phyloP scores from a whole-genome alignment of 2,888 invertebrate species.

The Philhelius pedissequus region DNA sequence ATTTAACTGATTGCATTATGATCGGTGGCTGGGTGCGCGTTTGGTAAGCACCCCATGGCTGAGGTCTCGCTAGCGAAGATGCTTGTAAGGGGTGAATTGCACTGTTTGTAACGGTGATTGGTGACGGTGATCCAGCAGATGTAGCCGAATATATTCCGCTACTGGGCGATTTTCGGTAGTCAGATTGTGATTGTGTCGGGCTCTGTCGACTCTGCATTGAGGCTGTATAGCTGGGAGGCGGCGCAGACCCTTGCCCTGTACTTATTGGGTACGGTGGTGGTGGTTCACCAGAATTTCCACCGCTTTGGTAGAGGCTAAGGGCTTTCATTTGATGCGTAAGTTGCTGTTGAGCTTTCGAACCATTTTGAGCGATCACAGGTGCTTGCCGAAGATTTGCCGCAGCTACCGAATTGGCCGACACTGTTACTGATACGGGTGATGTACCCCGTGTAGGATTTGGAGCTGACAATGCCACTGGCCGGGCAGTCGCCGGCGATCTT shows the following conservation, averaged over 20 bases:
- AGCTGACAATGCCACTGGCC: conserved; percentile 80
- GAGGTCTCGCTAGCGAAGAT: conserved; percentile 81
- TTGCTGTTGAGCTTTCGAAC: conserved; percentile 90
- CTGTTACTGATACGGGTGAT: conserved; percentile 84
- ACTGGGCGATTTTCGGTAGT: conserved; percentile 91
- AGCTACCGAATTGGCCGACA: conserved; percentile 71
- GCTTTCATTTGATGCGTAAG: conserved; percentile 93
- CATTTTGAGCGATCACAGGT: conserved; percentile 91
- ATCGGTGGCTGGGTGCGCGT: conserved; percentile 94
- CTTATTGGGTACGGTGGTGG: conserved; percentile 85
- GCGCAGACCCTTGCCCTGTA: conserved; percentile 80
- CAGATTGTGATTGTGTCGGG: conserved; percentile 88
- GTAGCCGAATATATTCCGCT: conserved; percentile 92
- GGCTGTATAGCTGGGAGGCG: conserved; percentile 89
- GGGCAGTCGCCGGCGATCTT: conserved; percentile 87
- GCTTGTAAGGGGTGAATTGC: conserved; percentile 81
- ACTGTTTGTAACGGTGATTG: conserved; percentile 85
- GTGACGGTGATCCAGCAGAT: conserved; percentile 91
- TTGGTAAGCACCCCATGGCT: conserved; percentile 91
- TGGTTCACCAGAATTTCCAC: conserved; percentile 82
- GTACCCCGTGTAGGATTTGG: conserved; percentile 84
- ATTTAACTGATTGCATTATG: conserved; percentile 97
- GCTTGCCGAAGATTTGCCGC: conserved; percentile 79
- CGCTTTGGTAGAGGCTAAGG: conserved; percentile 86
- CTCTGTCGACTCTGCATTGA: conserved; percentile 93